These are phyloP conservation scores for Hydrotaea diabolus DNA, from an alignment of 2,888 invertebrate species.

Conservation along the genomic window DNA sequence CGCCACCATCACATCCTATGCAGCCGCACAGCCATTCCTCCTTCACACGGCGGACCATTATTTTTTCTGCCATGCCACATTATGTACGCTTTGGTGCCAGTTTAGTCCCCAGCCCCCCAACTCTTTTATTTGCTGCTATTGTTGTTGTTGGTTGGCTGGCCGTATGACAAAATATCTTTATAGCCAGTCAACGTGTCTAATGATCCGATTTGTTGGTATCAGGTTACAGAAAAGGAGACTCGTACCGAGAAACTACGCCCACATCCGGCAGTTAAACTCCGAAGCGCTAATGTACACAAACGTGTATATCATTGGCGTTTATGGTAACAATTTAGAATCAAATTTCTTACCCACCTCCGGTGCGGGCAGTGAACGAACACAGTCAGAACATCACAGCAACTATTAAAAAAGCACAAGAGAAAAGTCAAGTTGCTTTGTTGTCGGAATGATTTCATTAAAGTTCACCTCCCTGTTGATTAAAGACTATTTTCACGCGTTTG, in stretches of 20 bases:
- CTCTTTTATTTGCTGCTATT: too few relatives aligned
- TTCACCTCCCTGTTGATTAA: slow-evolving; percentile 42
- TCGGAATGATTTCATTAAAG: slow-evolving; percentile 53
- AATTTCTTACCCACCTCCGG: slow-evolving; percentile 39
- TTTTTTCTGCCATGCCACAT: slow-evolving; percentile 42
- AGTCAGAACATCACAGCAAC: not conserved
- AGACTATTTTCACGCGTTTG: not conserved
- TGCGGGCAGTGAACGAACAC: not conserved
- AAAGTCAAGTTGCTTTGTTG: slow-evolving; percentile 25
- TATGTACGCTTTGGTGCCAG: slow-evolving; percentile 53
- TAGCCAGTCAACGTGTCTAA: slow-evolving; percentile 78
- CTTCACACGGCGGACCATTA: slow-evolving; percentile 5
- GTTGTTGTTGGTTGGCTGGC: slow-evolving; percentile 47
- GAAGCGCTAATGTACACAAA: slow-evolving; percentile 31
- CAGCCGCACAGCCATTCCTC: not conserved
- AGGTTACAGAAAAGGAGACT: slow-evolving; percentile 73
- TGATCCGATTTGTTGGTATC: slow-evolving; percentile 80
- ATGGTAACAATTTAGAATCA: slow-evolving; percentile 58
- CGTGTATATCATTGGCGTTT: slow-evolving; percentile 60
- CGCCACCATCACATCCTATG: slow-evolving; percentile 23
- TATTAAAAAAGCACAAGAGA: slow-evolving; percentile 21
- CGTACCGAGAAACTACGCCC: slow-evolving; percentile 75
- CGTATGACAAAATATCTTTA: slow-evolving; percentile 78
- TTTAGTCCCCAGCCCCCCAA: too few relatives aligned
- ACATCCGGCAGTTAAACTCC: slow-evolving; percentile 74